Conservation (phyloP, 2,888 invertebrate species). For the Caenorhabditis angaria region DNA sequence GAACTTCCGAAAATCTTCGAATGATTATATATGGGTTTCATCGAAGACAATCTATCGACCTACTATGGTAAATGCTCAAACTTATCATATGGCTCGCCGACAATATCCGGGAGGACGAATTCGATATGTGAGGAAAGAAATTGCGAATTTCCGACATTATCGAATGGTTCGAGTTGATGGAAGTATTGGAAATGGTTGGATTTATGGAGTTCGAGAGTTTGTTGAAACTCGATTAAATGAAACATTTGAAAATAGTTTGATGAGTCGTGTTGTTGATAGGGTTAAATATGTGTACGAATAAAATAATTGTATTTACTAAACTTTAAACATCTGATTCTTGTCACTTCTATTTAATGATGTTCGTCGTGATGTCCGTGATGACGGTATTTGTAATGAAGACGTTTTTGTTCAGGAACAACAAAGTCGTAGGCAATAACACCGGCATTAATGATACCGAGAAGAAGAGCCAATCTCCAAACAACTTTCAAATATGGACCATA, state of each 20-base stretch:
- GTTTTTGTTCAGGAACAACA: conserved; percentile 60
- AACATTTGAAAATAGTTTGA: neutral
- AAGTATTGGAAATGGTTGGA: conserved; percentile 9
- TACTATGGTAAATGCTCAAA: neutral
- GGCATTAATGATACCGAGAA: conserved; percentile 37
- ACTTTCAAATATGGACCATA: conserved; percentile 55
- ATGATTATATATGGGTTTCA: neutral
- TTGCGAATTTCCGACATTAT: conserved; percentile 13
- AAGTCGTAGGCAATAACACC: conserved; percentile 58
- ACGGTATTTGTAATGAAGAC: conserved; percentile 63
- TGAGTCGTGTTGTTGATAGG: neutral
- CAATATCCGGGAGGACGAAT: conserved; percentile 5
- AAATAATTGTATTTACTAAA: no score
- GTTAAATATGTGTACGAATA: conserved; percentile 4
- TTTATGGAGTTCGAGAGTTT: neutral
- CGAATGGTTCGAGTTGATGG: conserved; percentile 3
- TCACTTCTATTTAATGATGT: conserved; percentile 36
- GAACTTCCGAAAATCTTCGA: neutral
- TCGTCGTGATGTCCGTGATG: conserved; percentile 50
- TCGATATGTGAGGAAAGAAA: neutral
- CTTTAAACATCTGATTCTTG: conserved; percentile 8
- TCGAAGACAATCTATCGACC: conserved; percentile 3
- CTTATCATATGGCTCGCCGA: conserved; percentile 1
- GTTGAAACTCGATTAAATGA: neutral
- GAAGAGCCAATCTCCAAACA: conserved; percentile 46